phyloP scores from a whole-genome alignment of 2,797 vertebrate species.

The Tympanoctomys barrerae region DNA sequence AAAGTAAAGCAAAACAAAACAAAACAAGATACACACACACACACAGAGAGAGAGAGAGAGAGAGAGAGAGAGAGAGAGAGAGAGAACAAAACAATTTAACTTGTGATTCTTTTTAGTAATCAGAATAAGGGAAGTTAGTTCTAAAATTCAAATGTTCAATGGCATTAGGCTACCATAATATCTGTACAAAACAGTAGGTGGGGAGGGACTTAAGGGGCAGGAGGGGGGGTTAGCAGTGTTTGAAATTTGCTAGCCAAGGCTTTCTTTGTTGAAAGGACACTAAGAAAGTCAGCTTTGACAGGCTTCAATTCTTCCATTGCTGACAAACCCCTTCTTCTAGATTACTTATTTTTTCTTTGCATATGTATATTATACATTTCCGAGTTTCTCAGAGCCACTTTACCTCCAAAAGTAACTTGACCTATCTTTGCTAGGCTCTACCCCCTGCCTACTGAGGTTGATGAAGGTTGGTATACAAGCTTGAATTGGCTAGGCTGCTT shows the following conservation, averaged over 20 bases:
- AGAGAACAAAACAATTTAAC: neutral
- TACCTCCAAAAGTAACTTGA: neutral
- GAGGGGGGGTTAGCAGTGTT: neutral
- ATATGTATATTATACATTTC: neutral
- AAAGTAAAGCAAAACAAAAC: neutral
- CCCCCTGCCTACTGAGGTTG: neutral
- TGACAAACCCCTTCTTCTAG: neutral
- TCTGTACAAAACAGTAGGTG: neutral
- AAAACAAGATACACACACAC: neutral
- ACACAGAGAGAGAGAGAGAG: no score
- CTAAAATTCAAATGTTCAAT: neutral
- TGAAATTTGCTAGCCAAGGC: constrained; percentile 15
- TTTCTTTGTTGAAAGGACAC: neutral
- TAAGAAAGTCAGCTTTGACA: constrained; percentile 13
- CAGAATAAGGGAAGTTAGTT: neutral
- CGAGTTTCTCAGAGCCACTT: constrained; percentile 44
- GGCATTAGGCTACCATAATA: neutral
- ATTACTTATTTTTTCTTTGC: neutral
- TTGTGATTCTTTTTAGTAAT: neutral
- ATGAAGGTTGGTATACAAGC: neutral
- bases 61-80: no score
- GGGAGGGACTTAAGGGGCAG: no score
- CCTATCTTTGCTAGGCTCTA: neutral
- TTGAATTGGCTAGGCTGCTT: neutral
- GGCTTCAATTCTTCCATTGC: neutral